These are phyloP conservation scores for Himalopsyche kuldschensis DNA, from an alignment of 2,888 invertebrate species.

Conservation along the genomic window DNA sequence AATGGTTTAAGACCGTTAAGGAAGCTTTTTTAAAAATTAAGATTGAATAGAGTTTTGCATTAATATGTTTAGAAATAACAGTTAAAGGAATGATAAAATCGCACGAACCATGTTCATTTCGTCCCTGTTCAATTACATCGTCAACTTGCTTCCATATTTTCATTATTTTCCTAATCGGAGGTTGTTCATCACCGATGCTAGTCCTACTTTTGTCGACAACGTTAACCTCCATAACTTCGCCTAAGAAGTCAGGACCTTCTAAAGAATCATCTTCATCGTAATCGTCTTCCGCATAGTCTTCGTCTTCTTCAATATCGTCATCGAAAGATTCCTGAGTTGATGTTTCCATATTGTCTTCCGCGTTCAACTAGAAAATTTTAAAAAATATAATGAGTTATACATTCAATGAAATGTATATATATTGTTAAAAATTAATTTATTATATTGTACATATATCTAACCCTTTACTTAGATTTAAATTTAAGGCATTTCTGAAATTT, in stretches of 20 bases:
- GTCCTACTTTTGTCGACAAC: slow-evolving; percentile 15
- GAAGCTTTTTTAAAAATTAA: too few relatives aligned
- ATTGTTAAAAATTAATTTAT: too few relatives aligned
- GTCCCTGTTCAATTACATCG: neutral
- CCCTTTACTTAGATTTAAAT: too few relatives aligned
- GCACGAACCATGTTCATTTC: slow-evolving; percentile 2
- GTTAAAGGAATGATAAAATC: neutral
- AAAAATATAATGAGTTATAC: too few relatives aligned
- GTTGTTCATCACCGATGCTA: slow-evolving; percentile 10
- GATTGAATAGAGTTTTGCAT: too few relatives aligned
- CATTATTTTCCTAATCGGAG: slow-evolving; percentile 28
- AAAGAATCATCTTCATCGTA: slow-evolving; percentile 7
- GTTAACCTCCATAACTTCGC: slow-evolving; percentile 35
- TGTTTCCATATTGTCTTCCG: slow-evolving; percentile 4
- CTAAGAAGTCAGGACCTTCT: slow-evolving; percentile 28
- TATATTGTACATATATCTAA: too few relatives aligned
- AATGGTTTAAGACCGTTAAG: too few relatives aligned
- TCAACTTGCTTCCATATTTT: slow-evolving; percentile 11
- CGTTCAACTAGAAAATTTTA: slow-evolving; percentile 13
- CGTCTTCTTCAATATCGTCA: slow-evolving; percentile 8
- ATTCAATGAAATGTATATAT: too few relatives aligned
- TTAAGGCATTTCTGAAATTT: too few relatives aligned
- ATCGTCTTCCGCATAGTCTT: neutral
- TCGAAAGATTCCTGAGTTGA: neutral
- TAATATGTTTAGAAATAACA: too few relatives aligned